These are phyloP conservation scores for Venusia cambrica DNA, from an alignment of 2,888 invertebrate species.

Conservation along the genomic window DNA sequence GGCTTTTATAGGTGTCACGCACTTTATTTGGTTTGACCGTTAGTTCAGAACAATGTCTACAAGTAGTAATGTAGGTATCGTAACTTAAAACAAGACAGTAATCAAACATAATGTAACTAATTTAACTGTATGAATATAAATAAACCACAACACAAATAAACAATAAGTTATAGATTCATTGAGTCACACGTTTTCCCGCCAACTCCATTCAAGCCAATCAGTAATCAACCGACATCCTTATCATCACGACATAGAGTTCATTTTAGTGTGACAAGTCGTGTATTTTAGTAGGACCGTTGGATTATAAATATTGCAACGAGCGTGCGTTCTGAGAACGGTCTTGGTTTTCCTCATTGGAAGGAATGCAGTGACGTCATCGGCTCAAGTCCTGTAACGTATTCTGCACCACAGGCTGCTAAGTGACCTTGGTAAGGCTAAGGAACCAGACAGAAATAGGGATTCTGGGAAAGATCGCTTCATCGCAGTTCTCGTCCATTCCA, in stretches of 20 bases:
- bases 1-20: no score
- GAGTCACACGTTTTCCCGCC: slow-evolving; percentile 14
- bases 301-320: slow-evolving; percentile 68
- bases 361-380: slow-evolving; percentile 71
- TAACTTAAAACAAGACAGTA: no score
- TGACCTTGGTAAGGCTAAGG: slow-evolving; percentile 5
- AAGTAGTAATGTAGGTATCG: no score
- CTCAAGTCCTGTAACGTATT: slow-evolving; percentile 6
- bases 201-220: slow-evolving; percentile 6
- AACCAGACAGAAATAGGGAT: no score
- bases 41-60: no score
- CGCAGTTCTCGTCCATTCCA: no score
- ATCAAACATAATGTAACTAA: no score
- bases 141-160: slow-evolving; percentile 6
- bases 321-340: slow-evolving; percentile 64
- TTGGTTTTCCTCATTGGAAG: slow-evolving; percentile 69
- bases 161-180: no score
- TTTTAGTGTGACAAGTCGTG: neutral
- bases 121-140: no score
- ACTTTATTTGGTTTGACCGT: no score
- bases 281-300: neutral
- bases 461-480: no score
- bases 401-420: slow-evolving; percentile 1
- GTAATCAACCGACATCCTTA: slow-evolving; percentile 1
- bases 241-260: neutral